Base-by-base conservation (phyloP, 2,113 vertebrate genomes). In the Eudyptes chrysolophus region DNA sequence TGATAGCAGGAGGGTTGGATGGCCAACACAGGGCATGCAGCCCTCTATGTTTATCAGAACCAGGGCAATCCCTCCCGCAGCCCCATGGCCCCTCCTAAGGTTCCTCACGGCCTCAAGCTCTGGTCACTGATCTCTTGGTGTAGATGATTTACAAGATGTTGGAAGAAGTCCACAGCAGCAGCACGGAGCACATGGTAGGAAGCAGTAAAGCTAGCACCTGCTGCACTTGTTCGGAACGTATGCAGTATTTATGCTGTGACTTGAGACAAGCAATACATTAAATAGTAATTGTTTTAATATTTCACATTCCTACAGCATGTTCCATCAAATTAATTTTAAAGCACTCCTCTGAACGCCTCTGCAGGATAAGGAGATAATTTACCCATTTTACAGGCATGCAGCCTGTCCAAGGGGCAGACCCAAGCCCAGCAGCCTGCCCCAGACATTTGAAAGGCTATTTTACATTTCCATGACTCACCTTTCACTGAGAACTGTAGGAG, bases 181-280 rank as follows among this genome's bases (percentile, higher is more conserved):
- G 81, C 55, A 62, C 0, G 0, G 66, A 57, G 26, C 1, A 0
- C 1, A 0, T 16, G 32, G 29, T 2, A 21, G 61, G 70, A 60
- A 70, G 74, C 66, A 79, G 57, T 0, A 10, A 26, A 69, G 30
- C 64, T 13, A 51, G 30, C 46, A 62, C 42, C 66, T 80, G 51
- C 61, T 49, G 32, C 52, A 30, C 5, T 3, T 16, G 25, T 61
- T 24, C 13, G 75, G 46, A 83, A 32, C 0, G 0, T 13, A 3
- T 7, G 21, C 40, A 83, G 10, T 64, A 81, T 74, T 94, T 74
- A 66, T 48, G 75, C 62, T 89, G 83, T 7, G 55, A 89, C 64
- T 42, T 40, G 38, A 88, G 66, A 20, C 58, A 60, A 81, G 72
- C 32, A 86, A 62, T 14, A 74, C 19, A 54, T 86, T 92, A 80